Conservation (phyloP, 2,888 invertebrate genomes). For the Cephus pygmeus region DNA sequence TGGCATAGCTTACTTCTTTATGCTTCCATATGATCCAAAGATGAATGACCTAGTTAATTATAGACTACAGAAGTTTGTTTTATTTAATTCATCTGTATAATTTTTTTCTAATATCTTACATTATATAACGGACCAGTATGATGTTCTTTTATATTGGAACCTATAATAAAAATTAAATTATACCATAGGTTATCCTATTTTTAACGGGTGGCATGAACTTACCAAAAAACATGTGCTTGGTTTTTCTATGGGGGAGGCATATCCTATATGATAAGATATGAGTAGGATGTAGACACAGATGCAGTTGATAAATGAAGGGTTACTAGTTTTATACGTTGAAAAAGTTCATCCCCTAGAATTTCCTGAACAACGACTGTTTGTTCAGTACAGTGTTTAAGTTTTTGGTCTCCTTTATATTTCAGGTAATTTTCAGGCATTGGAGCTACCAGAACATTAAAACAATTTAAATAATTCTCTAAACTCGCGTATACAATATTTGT, state of each 20-base stretch:
- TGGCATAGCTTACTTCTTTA: neutral
- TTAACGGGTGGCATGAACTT: neutral
- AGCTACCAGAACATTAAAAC: neutral
- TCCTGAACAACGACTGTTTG: neutral
- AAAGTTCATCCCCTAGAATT: neutral
- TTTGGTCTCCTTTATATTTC: neutral
- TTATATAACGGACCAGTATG: neutral
- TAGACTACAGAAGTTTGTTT: neutral
- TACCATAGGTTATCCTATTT: neutral
- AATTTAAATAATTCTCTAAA: neutral
- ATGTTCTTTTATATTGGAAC: neutral
- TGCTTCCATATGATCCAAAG: neutral
- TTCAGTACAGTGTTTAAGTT: neutral
- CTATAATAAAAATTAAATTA: neutral
- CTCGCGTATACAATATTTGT: neutral
- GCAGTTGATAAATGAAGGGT: slow-evolving; percentile 1
- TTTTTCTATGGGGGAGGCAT: slow-evolving; percentile 2
- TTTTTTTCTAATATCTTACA: neutral
- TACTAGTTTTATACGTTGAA: neutral
- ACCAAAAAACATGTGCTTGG: slow-evolving; percentile 1
- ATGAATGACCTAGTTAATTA: neutral
- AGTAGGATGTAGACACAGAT: slow-evolving; percentile 1
- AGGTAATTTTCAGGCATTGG: neutral
- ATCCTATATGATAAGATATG: slow-evolving; percentile 4
- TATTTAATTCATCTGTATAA: neutral